Percentiles rank a stretch among this genome's conserved stretches.
Conservation (phyloP, 2,113 vertebrate genomes). For the Labrus mixtus region DNA sequence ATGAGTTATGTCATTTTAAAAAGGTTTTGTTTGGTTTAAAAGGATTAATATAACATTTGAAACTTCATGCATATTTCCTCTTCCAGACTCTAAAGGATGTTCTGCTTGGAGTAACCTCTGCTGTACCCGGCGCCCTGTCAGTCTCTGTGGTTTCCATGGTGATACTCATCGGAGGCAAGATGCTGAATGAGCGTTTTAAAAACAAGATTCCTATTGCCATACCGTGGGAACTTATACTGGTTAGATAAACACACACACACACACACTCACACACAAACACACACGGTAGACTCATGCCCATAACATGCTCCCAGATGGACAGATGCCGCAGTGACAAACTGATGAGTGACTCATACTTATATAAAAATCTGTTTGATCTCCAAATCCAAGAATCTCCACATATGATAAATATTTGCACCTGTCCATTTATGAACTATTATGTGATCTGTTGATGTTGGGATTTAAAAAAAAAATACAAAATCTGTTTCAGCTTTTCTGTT, state of each 20-base stretch:
- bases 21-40: neutral
- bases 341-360: slow-evolving; percentile 63
- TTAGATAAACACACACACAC: slow-evolving; percentile 22
- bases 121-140: slow-evolving; percentile 49
- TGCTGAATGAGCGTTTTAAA: slow-evolving; percentile 64
- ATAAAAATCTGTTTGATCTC: slow-evolving; percentile 60
- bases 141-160: slow-evolving; percentile 50
- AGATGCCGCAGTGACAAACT: slow-evolving; percentile 61
- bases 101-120: slow-evolving; percentile 27
- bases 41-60: neutral
- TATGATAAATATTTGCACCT: slow-evolving; percentile 44
- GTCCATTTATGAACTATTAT: slow-evolving; percentile 26
- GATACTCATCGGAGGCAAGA: slow-evolving; percentile 54
- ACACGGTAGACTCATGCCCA: slow-evolving; percentile 43
- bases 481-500: neutral
- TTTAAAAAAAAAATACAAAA: neutral
- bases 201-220: slow-evolving; percentile 59
- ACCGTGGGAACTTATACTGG: slow-evolving; percentile 63
- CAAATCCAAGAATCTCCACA: slow-evolving; percentile 28
- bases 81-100: slow-evolving; percentile 52
- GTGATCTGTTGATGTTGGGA: slow-evolving; percentile 6
- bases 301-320: slow-evolving; percentile 54
- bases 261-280: neutral
- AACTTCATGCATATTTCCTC: neutral
- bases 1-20: too few relatives aligned